Evolutionary conservation across 2,797 vertebrate species (phyloP), one percentile per base, ranked within the genome.

Genomic region (Emys orbicularis): DNA sequence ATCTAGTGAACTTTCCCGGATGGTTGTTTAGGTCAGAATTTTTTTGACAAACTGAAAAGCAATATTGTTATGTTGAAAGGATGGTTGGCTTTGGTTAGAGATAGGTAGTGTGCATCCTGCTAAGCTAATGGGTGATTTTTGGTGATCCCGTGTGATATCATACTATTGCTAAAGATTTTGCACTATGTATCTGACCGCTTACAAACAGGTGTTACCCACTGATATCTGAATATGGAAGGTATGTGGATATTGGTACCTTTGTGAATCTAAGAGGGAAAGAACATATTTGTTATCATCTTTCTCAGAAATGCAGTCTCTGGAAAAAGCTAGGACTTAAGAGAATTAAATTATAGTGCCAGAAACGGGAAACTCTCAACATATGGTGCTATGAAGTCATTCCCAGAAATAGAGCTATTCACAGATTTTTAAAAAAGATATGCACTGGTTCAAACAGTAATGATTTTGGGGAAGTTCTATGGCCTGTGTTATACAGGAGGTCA

Each of bases 291-390:
- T 87, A 79, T 41, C 7, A 81, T 37, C 9, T 83, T 95, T 89
- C 77, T 49, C 41, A 86, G 23, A 15, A 93, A 6, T 2, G 3
- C 29, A 79, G 23, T 41, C 83, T 92, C 47, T 83, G 77, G 81
- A 92, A 86, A 8, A 74, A 89, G n/a, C 49, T 7, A 86, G 27
- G 79, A 80, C n/a, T 31, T 79, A 15, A 11, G 54, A 91, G 15
- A 95, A 84, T 4, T 80, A 16, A 92, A 68, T 89, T 37, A 21
- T 29, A 44, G 34, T 23, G 80, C 84, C n/a, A 94, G 90, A 44
- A 90, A 49, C 25, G n/a, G 79, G 68, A 94, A 82, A 89, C 76
- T 90, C 72, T 74, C 61, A 86, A 72, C 68, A 57, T 86, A 68
- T 88, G 90, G 84, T 37, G 12, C 12, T 89, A 27, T 54, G 53